A percentile compares a stretch with the other conserved stretches of the same genome.
phyloP scores from a whole-genome alignment of 2,797 vertebrate species.

The Enteromius fasciolatus region DNA sequence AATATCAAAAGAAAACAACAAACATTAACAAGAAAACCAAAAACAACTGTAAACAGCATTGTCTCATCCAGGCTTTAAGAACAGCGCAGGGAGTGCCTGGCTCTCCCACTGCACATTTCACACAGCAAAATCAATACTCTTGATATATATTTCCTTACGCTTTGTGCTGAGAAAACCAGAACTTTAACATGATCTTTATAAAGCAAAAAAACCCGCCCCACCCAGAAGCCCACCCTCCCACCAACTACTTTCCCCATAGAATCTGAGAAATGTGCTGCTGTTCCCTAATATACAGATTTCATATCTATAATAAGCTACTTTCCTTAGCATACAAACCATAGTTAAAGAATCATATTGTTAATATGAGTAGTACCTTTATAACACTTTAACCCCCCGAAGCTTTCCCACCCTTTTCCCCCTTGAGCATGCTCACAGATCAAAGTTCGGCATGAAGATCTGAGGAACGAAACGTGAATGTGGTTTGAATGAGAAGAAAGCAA shows the following conservation, averaged over 20 bases:
- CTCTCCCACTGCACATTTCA: constrained; percentile 68
- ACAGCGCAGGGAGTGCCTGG: constrained; percentile 74
- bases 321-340: constrained; percentile 86
- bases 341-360: constrained; percentile 82
- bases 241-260: constrained; percentile 63
- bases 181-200: constrained; percentile 77
- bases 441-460: constrained; percentile 72
- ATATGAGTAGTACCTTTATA: constrained; percentile 80
- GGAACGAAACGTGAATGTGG: constrained; percentile 53
- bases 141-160: constrained; percentile 73
- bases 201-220: constrained; percentile 66
- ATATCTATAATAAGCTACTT: constrained; percentile 87
- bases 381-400: constrained; percentile 69
- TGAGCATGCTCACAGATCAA: constrained; percentile 83
- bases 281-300: constrained; percentile 86
- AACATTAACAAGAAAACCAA: constrained; percentile 50
- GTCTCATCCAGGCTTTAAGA: constrained; percentile 73
- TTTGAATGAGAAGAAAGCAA: constrained; percentile 59
- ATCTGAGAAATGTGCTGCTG: constrained; percentile 82
- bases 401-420: constrained; percentile 61
- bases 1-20: constrained; percentile 27
- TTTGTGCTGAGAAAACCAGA: constrained; percentile 86
- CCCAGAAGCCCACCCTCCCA: constrained; percentile 54
- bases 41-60: constrained; percentile 79
- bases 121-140: constrained; percentile 72